Percentiles rank a stretch among this genome's conserved stretches.
phyloP scores from a whole-genome alignment of 2,797 vertebrate genomes.

The Phoebastria nigripes region DNA sequence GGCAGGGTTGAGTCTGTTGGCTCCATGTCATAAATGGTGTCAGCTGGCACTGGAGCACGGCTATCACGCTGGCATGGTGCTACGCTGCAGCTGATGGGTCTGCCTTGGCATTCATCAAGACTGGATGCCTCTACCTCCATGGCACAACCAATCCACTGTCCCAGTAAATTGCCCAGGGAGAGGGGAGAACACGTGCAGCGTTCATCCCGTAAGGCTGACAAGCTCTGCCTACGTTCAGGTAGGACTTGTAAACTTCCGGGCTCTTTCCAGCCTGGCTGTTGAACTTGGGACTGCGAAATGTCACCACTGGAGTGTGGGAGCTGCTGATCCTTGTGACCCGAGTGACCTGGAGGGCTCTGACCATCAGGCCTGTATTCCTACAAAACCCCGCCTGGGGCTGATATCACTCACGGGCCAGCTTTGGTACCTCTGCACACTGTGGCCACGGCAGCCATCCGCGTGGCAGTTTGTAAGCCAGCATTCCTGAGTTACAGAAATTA shows the following conservation, averaged over 20 bases:
- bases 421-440: rapidly evolving
- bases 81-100: not conserved
- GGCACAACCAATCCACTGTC: not conserved
- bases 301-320: not conserved
- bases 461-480: not conserved
- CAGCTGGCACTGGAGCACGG: not conserved
- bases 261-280: not conserved
- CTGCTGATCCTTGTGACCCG: not conserved
- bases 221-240: not conserved
- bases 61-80: rapidly evolving
- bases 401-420: rapidly evolving
- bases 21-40: not conserved
- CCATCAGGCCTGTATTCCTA: not conserved
- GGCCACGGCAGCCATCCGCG: not conserved
- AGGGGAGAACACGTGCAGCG: not conserved
- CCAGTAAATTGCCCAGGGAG: not conserved
- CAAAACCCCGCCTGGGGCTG: rapidly evolving
- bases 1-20: not conserved
- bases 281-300: not conserved
- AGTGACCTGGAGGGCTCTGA: not conserved
- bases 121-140: not conserved
- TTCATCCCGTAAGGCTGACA: not conserved
- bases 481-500: not conserved
- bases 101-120: not conserved
- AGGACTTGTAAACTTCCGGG: not conserved